phyloP scores from a whole-genome alignment of 2,888 invertebrate genomes.

The Drosophila macrospina region DNA sequence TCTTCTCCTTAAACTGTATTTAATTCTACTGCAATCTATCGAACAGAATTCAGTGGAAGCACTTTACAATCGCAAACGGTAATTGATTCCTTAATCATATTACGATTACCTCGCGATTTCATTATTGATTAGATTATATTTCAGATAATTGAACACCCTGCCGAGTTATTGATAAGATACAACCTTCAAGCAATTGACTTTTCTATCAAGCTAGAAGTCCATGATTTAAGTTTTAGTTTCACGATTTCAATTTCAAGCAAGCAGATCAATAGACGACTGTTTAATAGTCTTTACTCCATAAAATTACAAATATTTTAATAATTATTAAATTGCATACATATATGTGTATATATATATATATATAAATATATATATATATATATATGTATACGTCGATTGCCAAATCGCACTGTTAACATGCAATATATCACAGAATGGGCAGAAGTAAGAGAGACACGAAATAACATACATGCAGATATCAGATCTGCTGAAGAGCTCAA shows the following conservation, averaged over 20 bases:
- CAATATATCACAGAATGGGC: too few relatives aligned
- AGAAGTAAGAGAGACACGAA: too few relatives aligned
- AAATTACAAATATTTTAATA: too few relatives aligned
- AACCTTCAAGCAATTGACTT: background rate
- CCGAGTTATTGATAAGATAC: constrained; percentile 11
- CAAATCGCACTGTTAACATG: too few relatives aligned
- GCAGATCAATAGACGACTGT: too few relatives aligned
- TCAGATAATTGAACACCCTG: background rate
- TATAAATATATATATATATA: too few relatives aligned
- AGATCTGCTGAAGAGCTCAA: too few relatives aligned
- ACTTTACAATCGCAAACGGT: background rate
- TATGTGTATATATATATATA: too few relatives aligned
- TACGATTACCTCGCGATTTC: background rate
- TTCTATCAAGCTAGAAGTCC: background rate
- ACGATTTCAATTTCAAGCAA: background rate
- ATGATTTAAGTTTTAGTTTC: background rate
- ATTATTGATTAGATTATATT: constrained; percentile 14
- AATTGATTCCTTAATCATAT: constrained; percentile 12
- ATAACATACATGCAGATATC: too few relatives aligned
- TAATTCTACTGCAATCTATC: background rate
- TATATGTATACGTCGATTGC: too few relatives aligned
- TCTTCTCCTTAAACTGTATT: background rate
- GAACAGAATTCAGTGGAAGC: constrained; percentile 1
- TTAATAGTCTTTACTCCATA: too few relatives aligned
- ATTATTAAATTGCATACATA: too few relatives aligned